Base-by-base conservation (phyloP, 2,113 vertebrate species). In the Mugil cephalus region DNA sequence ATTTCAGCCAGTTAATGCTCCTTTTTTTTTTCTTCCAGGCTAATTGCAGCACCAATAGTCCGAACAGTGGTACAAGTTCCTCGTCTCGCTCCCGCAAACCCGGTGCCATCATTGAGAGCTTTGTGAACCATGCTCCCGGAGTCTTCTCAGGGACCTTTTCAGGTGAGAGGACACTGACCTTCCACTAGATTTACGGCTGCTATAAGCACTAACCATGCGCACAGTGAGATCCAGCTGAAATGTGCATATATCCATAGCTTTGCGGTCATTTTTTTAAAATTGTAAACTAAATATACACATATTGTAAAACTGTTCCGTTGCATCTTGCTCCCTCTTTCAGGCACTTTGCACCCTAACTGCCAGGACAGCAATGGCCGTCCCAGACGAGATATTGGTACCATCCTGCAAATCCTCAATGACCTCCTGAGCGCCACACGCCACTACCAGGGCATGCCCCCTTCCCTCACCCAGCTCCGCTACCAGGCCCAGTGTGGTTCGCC, bases 281-380 rank as follows among this genome's bases (percentile, higher is more conserved):
- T 45, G 12, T 30, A 70, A 80, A 50, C 52, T 38, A 19, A 53
- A 2, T 1, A 24, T 34, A 43, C 3, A 9, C 17, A 14, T 21
- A 13, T 14, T 38, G 1, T 40, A 95, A 35, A 91, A 91, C 47
- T 91, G 39, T 24, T 21, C n/a, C 36, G 8, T 0, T 59, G 2
- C 63, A 8, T 45, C 6, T 15, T 9, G 0, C 15, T 24, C 45
- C 21, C 19, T 40, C 18, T 77, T 45, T 48, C 87, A 99, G 98
- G 98, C 95, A 99, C 97, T 86, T 95, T 99, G 94, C 98, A 99
- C 87, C 98, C 98, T 39, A 98, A 98, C 92, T 99, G 97, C 91
- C 97, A 99, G 88, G 98, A 99, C 91, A 98, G 97, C 91, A 97
- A 92, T 1, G 98, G 98, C 15, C 94, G 97, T 82, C 97, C 97